These are phyloP conservation scores for Agraylea sexmaculata DNA, from an alignment of 1,140 invertebrate genomes.

Conservation along the genomic window DNA sequence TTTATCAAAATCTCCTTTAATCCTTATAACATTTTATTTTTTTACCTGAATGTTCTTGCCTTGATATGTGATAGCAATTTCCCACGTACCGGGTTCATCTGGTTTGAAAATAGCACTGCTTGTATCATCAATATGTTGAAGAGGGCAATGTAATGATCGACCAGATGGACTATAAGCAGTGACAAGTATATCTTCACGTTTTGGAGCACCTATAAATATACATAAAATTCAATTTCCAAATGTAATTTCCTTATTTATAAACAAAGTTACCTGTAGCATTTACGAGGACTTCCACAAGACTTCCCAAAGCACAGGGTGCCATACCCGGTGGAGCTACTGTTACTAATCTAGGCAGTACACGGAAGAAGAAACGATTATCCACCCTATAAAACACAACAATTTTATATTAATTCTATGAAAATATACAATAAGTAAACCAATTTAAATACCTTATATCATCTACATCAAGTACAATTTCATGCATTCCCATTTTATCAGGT, in stretches of 20 bases:
- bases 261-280: constrained; percentile 56
- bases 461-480: constrained; percentile 60
- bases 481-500: constrained; percentile 85
- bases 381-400: constrained; percentile 26
- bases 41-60: constrained; percentile 78
- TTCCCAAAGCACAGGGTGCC: constrained; percentile 87
- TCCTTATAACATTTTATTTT: constrained; percentile 3
- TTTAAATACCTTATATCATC: constrained; percentile 47
- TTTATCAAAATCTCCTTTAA: constrained; percentile 3
- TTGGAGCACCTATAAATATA: constrained; percentile 55
- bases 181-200: constrained; percentile 72
- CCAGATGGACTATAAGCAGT: constrained; percentile 82
- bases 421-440: constrained; percentile 6
- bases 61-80: constrained; percentile 89
- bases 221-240: constrained; percentile 5
- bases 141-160: constrained; percentile 58
- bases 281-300: constrained; percentile 90
- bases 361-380: constrained; percentile 60
- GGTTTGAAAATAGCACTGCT: constrained; percentile 93
- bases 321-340: constrained; percentile 82
- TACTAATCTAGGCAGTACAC: constrained; percentile 73
- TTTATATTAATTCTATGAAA: neutral
- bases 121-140: constrained; percentile 64
- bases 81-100: constrained; percentile 93
- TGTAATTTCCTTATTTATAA: neutral